A percentile compares a stretch with the other conserved stretches of the same genome.
Evolutionary conservation across 2,113 vertebrate genomes (phyloP).

Genomic region (Malurus cyaneus): DNA sequence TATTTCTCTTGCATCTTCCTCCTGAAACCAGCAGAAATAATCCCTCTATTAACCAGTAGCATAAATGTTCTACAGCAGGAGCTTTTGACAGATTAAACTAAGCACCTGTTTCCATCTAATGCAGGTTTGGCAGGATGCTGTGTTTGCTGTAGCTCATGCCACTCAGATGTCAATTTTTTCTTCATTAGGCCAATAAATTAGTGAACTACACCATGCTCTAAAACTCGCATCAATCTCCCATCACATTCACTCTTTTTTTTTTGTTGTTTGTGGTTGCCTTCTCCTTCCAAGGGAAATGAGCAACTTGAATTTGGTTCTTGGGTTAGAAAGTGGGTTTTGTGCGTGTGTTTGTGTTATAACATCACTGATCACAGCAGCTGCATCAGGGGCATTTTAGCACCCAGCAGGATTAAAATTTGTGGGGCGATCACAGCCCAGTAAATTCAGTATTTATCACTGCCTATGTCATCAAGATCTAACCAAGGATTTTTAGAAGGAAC

Average conservation of each 20-base stretch:
- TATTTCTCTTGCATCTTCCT: neutral
- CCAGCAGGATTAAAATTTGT: neutral
- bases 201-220: neutral
- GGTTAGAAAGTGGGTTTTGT: neutral
- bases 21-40: neutral
- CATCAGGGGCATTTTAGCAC: neutral
- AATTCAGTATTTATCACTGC: neutral
- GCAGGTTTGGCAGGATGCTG: neutral
- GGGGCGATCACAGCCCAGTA: neutral
- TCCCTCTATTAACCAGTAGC: neutral
- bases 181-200: slow-evolving; percentile 21
- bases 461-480: fast-evolving
- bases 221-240: neutral
- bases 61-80: fast-evolving
- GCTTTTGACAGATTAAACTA: neutral
- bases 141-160: neutral
- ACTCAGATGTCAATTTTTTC: neutral
- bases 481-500: neutral
- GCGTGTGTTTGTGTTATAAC: neutral
- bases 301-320: neutral
- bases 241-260: neutral
- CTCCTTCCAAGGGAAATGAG: neutral
- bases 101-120: neutral
- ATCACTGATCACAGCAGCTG: neutral
- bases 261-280: neutral